phyloP scores from a whole-genome alignment of 1,140 invertebrate genomes.

The Contarinia nasturtii region DNA sequence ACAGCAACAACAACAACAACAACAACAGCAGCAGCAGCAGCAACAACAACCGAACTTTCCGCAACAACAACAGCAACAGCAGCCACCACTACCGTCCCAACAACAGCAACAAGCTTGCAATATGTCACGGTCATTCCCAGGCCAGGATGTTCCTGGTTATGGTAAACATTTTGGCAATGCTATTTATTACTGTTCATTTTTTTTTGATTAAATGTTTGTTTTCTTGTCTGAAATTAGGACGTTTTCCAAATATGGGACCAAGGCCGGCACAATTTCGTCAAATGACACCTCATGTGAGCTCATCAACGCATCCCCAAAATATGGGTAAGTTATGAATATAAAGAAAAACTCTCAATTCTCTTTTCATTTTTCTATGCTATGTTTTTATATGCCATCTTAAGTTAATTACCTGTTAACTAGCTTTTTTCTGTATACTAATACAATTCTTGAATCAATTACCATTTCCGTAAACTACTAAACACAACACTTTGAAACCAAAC shows the following conservation, averaged over 20 bases:
- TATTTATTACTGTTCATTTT: too few relatives aligned
- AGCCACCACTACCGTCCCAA: slow-evolving; percentile 11
- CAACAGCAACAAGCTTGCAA: slow-evolving; percentile 1
- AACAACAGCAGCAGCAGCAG: slow-evolving; percentile 12
- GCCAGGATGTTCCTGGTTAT: background rate
- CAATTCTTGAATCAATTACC: background rate
- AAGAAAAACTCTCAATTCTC: too few relatives aligned
- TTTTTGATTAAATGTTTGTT: too few relatives aligned
- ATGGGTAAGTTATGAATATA: slow-evolving; percentile 23
- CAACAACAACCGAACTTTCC: slow-evolving; percentile 6
- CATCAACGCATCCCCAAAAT: slow-evolving; percentile 24
- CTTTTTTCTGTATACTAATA: background rate
- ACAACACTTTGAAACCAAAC: too few relatives aligned
- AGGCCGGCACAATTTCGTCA: slow-evolving; percentile 21
- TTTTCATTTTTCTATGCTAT: too few relatives aligned
- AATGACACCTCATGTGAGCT: slow-evolving; percentile 23
- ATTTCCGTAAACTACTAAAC: background rate
- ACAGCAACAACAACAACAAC: slow-evolving; percentile 22
- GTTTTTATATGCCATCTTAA: too few relatives aligned
- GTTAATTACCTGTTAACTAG: background rate
- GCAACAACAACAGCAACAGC: slow-evolving; percentile 23
- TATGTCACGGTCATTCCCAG: background rate
- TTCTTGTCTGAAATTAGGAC: slow-evolving; percentile 8
- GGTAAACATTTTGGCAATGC: too few relatives aligned
- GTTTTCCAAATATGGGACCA: slow-evolving; percentile 19